Evolutionary conservation across 2,113 vertebrate genomes (phyloP).

Genomic region (Epinephelus fuscoguttatus): DNA sequence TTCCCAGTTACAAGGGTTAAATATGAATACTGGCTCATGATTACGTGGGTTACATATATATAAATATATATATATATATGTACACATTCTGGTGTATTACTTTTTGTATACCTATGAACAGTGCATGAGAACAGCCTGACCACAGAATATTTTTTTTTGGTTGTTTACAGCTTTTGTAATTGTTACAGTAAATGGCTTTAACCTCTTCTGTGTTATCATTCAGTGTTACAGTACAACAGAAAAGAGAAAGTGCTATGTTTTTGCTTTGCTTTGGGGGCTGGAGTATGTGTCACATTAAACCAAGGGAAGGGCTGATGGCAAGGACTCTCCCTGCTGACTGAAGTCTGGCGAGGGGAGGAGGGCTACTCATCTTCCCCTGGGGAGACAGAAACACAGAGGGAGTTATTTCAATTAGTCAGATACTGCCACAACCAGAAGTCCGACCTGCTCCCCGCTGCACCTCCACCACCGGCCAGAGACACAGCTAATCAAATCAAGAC

Average conservation of each 20-base stretch:
- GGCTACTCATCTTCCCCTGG: constrained; percentile 56
- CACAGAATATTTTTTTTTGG: too few species aligned
- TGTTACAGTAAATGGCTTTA: neutral
- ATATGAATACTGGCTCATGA: too few species aligned
- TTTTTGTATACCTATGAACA: too few species aligned
- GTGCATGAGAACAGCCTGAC: too few species aligned
- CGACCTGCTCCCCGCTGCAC: constrained; percentile 56
- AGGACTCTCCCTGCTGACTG: constrained; percentile 40
- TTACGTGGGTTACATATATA: too few species aligned
- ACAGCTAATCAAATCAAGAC: constrained; percentile 76
- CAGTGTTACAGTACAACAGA: neutral
- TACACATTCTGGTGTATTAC: too few species aligned
- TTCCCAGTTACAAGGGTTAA: too few species aligned
- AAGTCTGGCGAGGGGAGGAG: constrained; percentile 23
- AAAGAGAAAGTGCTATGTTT: neutral
- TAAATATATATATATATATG: too few species aligned
- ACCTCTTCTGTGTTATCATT: neutral
- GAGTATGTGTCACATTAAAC: constrained; percentile 40
- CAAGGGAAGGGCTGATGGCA: constrained; percentile 45
- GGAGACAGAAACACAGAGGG: constrained; percentile 64
- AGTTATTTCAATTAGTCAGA: constrained; percentile 79
- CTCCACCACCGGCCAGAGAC: constrained; percentile 42
- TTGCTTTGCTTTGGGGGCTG: neutral
- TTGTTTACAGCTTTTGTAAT: neutral
- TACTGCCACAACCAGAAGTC: constrained; percentile 60